These are phyloP conservation scores for Antechinus stuartii DNA, from an alignment of 2,113 vertebrate genomes.

Conservation along the genomic window DNA sequence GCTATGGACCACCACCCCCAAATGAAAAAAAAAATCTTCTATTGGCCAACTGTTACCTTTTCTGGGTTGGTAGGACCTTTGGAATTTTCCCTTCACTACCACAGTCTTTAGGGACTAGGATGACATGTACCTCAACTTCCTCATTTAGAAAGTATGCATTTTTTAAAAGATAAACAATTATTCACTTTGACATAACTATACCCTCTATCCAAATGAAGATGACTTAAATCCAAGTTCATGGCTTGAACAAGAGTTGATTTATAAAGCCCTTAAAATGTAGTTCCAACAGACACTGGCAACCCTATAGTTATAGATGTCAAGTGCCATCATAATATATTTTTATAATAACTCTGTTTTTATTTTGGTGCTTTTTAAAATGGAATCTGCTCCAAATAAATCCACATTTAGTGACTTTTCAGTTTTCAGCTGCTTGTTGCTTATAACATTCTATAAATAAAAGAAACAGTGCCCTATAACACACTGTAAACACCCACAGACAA, in stretches of 20 bases:
- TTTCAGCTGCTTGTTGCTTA: constrained; percentile 75
- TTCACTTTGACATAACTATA: constrained; percentile 73
- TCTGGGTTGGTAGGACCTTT: neutral
- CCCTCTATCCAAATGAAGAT: constrained; percentile 72
- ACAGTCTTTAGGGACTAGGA: neutral
- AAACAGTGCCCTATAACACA: constrained; percentile 74
- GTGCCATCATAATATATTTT: constrained; percentile 68
- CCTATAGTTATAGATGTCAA: constrained; percentile 76
- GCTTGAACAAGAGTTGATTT: constrained; percentile 71
- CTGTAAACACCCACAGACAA: constrained; percentile 71
- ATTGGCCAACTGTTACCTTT: neutral
- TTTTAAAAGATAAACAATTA: constrained; percentile 62
- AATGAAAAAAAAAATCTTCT: neutral
- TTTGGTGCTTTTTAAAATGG: constrained; percentile 72
- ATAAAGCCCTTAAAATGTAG: constrained; percentile 75
- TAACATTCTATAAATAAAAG: constrained; percentile 75
- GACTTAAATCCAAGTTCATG: constrained; percentile 76
- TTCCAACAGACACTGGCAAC: constrained; percentile 77
- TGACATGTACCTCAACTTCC: constrained; percentile 37
- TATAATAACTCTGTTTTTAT: constrained; percentile 77
- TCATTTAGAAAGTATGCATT: constrained; percentile 72
- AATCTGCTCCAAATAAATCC: constrained; percentile 69
- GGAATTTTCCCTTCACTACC: neutral
- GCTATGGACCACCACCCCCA: neutral
- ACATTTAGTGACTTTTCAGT: constrained; percentile 77